These are phyloP conservation scores for Macrotrachela quadricornifera DNA, from an alignment of 1,140 invertebrate genomes.

Conservation along the genomic window DNA sequence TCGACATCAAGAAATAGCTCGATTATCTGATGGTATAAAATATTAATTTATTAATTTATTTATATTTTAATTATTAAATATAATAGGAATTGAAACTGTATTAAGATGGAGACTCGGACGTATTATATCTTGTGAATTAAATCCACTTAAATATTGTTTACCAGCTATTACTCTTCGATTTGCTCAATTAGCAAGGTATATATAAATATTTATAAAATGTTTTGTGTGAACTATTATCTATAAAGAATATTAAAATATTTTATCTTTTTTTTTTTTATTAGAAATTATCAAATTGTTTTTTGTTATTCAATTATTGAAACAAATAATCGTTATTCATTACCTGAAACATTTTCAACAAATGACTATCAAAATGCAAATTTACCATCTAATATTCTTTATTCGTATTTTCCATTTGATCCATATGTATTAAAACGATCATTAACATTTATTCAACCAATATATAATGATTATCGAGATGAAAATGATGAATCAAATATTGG, in stretches of 20 bases:
- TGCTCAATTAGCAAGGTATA: slow-evolving; percentile 46
- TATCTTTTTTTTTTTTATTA: no score
- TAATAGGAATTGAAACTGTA: slow-evolving; percentile 1
- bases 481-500: no score
- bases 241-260: no score
- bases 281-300: slow-evolving; percentile 63
- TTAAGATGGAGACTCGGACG: slow-evolving; percentile 31
- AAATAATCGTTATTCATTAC: slow-evolving; percentile 47
- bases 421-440: slow-evolving; percentile 42
- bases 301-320: slow-evolving; percentile 69
- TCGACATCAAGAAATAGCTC: slow-evolving; percentile 44
- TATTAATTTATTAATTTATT: no score
- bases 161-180: slow-evolving; percentile 56
- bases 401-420: slow-evolving; percentile 60
- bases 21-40: no score
- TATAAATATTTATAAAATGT: no score
- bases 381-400: slow-evolving; percentile 36
- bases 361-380: slow-evolving; percentile 15
- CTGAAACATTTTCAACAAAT: slow-evolving; percentile 11
- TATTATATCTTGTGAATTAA: slow-evolving; percentile 56
- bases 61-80: slow-evolving; percentile 38
- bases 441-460: no score
- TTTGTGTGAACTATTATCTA: no score
- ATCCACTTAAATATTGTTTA: slow-evolving; percentile 57
- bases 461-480: no score